Evolutionary conservation across 2,888 invertebrate species (phyloP).

Genomic region (Leptopterna dolabrata): DNA sequence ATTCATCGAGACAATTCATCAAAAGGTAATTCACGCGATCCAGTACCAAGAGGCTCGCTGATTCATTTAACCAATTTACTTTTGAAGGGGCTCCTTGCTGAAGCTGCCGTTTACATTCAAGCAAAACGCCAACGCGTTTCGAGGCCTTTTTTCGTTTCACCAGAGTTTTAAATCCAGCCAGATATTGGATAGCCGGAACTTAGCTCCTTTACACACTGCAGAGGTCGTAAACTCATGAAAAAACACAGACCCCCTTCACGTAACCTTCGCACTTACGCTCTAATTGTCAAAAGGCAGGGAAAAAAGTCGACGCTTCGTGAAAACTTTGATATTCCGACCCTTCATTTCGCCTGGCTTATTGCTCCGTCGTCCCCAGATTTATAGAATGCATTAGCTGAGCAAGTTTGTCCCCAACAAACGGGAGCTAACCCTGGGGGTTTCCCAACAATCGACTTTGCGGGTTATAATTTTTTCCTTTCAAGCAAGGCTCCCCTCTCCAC

Average conservation of each 20-base stretch:
- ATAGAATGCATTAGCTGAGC: slow-evolving; percentile 51
- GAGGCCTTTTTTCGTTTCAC: background rate
- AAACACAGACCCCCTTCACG: background rate
- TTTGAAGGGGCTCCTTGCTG: too few relatives aligned
- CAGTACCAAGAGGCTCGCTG: too few relatives aligned
- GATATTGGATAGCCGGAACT: background rate
- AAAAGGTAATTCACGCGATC: too few relatives aligned
- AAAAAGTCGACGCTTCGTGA: slow-evolving; percentile 17
- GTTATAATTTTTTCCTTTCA: slow-evolving; percentile 48
- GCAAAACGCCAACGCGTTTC: too few relatives aligned
- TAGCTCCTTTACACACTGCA: background rate
- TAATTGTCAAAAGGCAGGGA: slow-evolving; percentile 19
- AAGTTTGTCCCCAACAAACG: slow-evolving; percentile 51
- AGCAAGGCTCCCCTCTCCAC: background rate
- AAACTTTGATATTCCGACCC: slow-evolving; percentile 38
- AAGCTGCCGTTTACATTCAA: too few relatives aligned
- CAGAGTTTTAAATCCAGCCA: background rate
- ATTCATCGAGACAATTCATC: too few relatives aligned
- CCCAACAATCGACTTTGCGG: slow-evolving; percentile 52
- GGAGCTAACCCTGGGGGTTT: slow-evolving; percentile 35
- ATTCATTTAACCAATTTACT: too few relatives aligned
- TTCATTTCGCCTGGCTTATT: slow-evolving; percentile 45
- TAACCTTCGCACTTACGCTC: slow-evolving; percentile 37
- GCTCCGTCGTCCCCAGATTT: slow-evolving; percentile 46
- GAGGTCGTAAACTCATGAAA: slow-evolving; percentile 8